Conservation (phyloP, 2,888 invertebrate species). For the Syrista parreyssii region DNA sequence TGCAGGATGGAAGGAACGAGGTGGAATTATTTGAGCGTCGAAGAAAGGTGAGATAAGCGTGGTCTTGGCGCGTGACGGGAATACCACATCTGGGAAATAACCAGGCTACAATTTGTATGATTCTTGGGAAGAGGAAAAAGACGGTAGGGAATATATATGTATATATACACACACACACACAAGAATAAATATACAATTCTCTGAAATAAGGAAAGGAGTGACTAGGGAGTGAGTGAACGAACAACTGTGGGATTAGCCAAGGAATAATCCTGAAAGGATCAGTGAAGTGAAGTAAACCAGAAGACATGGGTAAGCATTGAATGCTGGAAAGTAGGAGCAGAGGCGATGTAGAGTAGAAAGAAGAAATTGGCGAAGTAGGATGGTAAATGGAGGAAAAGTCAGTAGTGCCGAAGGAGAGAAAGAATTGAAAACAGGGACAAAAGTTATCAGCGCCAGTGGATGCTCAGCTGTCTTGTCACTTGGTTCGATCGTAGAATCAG, state of each 20-base stretch:
- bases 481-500: background rate
- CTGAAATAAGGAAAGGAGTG: background rate
- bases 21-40: background rate
- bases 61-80: background rate
- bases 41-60: background rate
- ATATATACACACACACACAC: too few species aligned
- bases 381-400: slow-evolving; percentile 26
- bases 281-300: background rate
- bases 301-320: background rate
- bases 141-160: background rate
- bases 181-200: background rate
- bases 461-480: slow-evolving; percentile 40
- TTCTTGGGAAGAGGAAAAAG: background rate
- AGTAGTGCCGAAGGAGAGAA: slow-evolving; percentile 30
- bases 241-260: background rate
- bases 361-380: background rate
- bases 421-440: background rate
- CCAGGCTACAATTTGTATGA: background rate
- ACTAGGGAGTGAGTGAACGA: background rate
- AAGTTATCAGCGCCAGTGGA: slow-evolving; percentile 12
- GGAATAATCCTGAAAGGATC: background rate
- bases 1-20: background rate
- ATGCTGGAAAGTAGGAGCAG: background rate
- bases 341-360: background rate
- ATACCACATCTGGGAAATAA: background rate